These are phyloP conservation scores for Iselma pallidipennis DNA, from an alignment of 2,888 invertebrate species.

Conservation along the genomic window DNA sequence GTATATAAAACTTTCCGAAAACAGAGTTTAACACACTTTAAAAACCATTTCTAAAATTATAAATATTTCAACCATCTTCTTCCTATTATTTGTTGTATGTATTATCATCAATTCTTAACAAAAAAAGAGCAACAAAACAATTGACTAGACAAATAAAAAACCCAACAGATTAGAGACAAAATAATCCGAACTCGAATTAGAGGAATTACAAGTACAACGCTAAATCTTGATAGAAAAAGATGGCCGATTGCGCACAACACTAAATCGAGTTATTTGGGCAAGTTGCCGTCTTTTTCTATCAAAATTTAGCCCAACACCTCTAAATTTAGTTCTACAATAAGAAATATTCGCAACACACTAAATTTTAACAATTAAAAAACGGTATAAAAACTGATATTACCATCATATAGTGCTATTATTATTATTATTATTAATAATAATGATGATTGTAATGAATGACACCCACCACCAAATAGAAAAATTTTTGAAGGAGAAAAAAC, in stretches of 20 bases:
- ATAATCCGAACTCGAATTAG: not conserved
- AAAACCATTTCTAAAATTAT: conserved; percentile 25
- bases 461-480: conserved; percentile 31
- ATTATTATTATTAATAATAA: not conserved
- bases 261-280: too few relatives aligned
- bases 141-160: conserved; percentile 21
- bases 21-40: conserved; percentile 39
- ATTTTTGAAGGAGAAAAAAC: conserved; percentile 10
- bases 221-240: too few relatives aligned
- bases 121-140: conserved; percentile 20
- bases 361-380: not conserved
- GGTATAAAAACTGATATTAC: conserved; percentile 1
- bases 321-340: too few relatives aligned
- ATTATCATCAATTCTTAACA: conserved; percentile 19
- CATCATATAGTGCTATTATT: not conserved
- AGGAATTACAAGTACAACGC: too few relatives aligned
- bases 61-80: conserved; percentile 15
- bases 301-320: too few relatives aligned
- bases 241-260: too few relatives aligned
- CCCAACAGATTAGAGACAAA: not conserved
- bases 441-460: not conserved
- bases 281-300: too few relatives aligned
- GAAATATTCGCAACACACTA: not conserved
- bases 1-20: conserved; percentile 37
- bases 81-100: not conserved